Conservation (phyloP, 2,888 invertebrate species). For the Rotaria socialis region DNA sequence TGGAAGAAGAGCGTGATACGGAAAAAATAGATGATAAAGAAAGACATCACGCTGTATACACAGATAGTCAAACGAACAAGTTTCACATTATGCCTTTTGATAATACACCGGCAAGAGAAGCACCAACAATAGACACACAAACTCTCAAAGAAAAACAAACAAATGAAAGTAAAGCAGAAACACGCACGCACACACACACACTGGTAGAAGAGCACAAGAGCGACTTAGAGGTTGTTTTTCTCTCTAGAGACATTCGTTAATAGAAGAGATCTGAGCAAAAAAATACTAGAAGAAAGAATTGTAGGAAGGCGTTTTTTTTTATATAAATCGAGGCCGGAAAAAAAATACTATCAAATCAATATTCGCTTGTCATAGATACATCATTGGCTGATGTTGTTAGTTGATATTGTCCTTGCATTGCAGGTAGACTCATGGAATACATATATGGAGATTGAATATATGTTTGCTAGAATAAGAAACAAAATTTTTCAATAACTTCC, state of each 20-base stretch:
- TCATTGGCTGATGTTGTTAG: background rate
- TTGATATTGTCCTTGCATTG: background rate
- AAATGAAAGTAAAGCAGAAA: background rate
- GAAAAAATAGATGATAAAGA: background rate
- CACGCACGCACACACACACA: background rate
- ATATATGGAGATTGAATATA: background rate
- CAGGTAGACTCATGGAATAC: background rate
- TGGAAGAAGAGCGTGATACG: background rate
- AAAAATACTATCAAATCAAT: background rate
- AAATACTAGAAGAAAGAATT: constrained; percentile 23
- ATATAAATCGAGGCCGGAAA: background rate
- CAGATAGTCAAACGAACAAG: background rate
- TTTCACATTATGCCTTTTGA: background rate
- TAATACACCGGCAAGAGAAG: constrained; percentile 13
- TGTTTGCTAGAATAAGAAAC: background rate
- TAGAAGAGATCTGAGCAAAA: constrained; percentile 22
- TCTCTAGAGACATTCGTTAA: constrained; percentile 1
- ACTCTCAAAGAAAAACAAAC: background rate
- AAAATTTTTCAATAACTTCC: background rate
- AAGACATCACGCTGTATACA: constrained; percentile 2
- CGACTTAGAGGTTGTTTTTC: background rate
- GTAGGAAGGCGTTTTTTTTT: background rate
- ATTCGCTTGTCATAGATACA: background rate
- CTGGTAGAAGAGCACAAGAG: background rate
- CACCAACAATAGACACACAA: background rate